Base-by-base conservation (phyloP, 2,888 invertebrate species). In the Cosmia pyralina region DNA sequence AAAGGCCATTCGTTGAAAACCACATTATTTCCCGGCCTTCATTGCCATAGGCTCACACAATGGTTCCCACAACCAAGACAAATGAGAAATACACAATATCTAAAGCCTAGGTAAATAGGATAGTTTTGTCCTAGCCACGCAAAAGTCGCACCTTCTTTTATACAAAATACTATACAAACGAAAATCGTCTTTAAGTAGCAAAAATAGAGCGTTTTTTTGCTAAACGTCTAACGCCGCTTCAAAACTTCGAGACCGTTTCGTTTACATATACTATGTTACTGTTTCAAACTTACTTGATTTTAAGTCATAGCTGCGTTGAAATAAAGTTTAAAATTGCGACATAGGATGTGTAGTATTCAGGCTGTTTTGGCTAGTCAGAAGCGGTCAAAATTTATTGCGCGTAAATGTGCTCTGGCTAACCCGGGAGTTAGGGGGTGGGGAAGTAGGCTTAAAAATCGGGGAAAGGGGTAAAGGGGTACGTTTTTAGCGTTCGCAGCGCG, bases 351-450 rank as follows among this genome's bases (percentile, higher is more conserved):
- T 63, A 74, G 93, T 84, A 90, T 88, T 94, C 90, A 90, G 87
- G 93, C 89, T 93, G 92, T 95, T 95, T 93, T 91, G 92, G 85
- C 88, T 89, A 90, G 91, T 90, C 88, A 90, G 88, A 85, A 92
- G 93, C 93, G 94, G 95, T 95, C 95, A 95, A 96, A 96, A 96
- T 96, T 96, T 96, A 96, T 96, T 95, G 96, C 94, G 95, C 96
- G 96, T 96, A 96, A 96, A 96, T 95, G 96, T 95, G 96, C 95
- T 95, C 95, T 90, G 94, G 95, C 96, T 96, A 96, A 96, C 95
- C 95, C 94, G 95, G 95, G 94, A 90, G 95, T 95, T 95, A 94
- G 94, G 94, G 93, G 90, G 85, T 79, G 93, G 90, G 86, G 94
- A 94, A 90, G 95, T 95, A 95, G 96, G 96, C 95, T 96, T 96